Base-by-base conservation (phyloP, 2,797 vertebrate genomes). In the Caiman crocodilus region DNA sequence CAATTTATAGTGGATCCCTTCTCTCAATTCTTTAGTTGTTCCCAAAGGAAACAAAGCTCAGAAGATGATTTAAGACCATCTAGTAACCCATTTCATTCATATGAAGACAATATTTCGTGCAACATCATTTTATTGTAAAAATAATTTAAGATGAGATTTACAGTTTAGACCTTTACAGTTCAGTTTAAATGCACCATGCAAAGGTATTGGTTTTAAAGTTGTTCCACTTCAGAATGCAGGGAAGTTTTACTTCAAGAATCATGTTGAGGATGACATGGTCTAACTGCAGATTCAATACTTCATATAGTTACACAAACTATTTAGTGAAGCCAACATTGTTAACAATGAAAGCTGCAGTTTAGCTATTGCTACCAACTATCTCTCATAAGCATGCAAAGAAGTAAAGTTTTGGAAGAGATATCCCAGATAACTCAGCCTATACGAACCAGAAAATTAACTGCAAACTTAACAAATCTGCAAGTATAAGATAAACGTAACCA, bases 91-190 rank as follows among this genome's bases (percentile, higher is more conserved):
- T 26, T 90, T 88, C 69, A 77, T 73, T n/a, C n/a, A 50, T 50
- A 50, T 50, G 42, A 50, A 93, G 35, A 57, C 30, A 25, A 42
- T 67, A 84, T 28, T 86, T 80, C 94, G 94, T 94, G 94, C 92
- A 79, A 83, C 5, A 23, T 64, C 61, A 67, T 96, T 97, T 97
- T 97, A 96, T 96, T 97, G 91, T 75, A 97, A 97, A 97, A 97
- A 97, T 94, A 94, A 75, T 89, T 94, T 80, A 84, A 10, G 16
- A 57, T 77, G 74, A 91, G 30, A 86, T 92, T 94, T 94, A 96
- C 89, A 96, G 91, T 87, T 85, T 28, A 94, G 91, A 94, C 67
- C 60, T 94, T 91, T 81, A 69, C 35, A 78, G 42, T 50, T 50
- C 42, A 73, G 12, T 21, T 90, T 63, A 84, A 87, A 76, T 82